A percentile compares a stretch with the other conserved stretches of the same genome.
These are phyloP conservation scores for Spheniscus humboldti DNA, from an alignment of 2,797 vertebrate species.

Conservation along the genomic window DNA sequence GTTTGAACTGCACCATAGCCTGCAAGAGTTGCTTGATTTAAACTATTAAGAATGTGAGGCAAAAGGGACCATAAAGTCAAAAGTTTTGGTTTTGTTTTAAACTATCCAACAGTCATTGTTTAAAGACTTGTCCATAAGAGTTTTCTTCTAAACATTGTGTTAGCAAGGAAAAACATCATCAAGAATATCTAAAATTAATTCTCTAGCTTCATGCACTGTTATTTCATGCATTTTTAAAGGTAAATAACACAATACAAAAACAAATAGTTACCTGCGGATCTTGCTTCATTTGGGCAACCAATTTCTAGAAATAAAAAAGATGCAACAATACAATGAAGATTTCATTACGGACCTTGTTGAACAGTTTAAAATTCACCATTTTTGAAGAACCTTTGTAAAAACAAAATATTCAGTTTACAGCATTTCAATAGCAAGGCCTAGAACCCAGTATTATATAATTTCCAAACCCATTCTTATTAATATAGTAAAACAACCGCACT, in stretches of 20 bases:
- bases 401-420: not conserved
- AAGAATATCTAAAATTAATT: not conserved
- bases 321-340: constrained; percentile 26
- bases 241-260: not conserved
- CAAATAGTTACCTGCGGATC: constrained; percentile 91
- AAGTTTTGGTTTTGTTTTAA: not conserved
- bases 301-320: constrained; percentile 84
- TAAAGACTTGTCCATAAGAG: not conserved
- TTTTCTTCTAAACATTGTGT: not conserved
- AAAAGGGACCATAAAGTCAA: not conserved
- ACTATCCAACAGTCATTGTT: not conserved
- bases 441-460: not conserved
- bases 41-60: not conserved
- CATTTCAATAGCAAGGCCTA: not conserved
- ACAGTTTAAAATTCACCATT: not conserved
- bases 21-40: not conserved
- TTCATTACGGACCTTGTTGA: not conserved
- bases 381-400: not conserved
- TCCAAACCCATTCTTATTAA: not conserved
- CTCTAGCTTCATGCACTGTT: not conserved
- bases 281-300: constrained; percentile 99
- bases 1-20: not conserved
- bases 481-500: not conserved
- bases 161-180: not conserved
- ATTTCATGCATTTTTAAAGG: constrained; percentile 28